A percentile compares a stretch with the other conserved stretches of the same genome.
Evolutionary conservation across 2,797 vertebrate genomes (phyloP).

Genomic region (Myiothlypis chrysogaster): DNA sequence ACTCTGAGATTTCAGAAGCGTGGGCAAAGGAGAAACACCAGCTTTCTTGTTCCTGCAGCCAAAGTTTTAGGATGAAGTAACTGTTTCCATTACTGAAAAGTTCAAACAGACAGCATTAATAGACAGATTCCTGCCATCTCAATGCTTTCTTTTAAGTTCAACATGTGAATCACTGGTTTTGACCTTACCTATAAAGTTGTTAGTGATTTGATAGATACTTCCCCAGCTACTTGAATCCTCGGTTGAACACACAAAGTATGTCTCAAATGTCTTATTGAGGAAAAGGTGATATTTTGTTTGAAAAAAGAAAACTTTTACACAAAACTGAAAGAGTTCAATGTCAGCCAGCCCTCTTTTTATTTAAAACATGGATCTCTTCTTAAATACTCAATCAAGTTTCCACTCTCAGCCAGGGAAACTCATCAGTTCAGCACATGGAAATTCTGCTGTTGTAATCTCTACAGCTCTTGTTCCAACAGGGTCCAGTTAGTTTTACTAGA

Average conservation of each 20-base stretch:
- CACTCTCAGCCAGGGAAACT: not conserved
- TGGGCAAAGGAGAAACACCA: not conserved
- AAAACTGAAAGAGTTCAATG: not conserved
- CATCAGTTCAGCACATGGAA: not conserved
- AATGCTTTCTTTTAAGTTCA: not conserved
- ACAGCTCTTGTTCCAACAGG: not conserved
- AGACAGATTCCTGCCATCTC: not conserved
- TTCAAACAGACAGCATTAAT: not conserved
- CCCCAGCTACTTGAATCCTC: not conserved
- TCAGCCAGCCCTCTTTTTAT: not conserved
- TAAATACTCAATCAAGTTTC: not conserved
- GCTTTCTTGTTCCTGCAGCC: not conserved
- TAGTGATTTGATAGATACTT: not conserved
- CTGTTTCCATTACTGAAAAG: not conserved
- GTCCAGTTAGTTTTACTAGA: not conserved
- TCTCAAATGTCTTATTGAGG: not conserved
- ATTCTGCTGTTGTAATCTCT: not conserved
- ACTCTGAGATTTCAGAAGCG: not conserved
- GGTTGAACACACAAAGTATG: not conserved
- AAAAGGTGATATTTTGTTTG: not conserved
- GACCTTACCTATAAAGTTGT: not conserved
- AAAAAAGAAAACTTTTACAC: not conserved
- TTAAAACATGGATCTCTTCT: not conserved
- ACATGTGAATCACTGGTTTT: not conserved
- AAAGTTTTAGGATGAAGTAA: not conserved